Evolutionary conservation across 2,113 vertebrate species (phyloP).

Genomic region (Nymphicus hollandicus): DNA sequence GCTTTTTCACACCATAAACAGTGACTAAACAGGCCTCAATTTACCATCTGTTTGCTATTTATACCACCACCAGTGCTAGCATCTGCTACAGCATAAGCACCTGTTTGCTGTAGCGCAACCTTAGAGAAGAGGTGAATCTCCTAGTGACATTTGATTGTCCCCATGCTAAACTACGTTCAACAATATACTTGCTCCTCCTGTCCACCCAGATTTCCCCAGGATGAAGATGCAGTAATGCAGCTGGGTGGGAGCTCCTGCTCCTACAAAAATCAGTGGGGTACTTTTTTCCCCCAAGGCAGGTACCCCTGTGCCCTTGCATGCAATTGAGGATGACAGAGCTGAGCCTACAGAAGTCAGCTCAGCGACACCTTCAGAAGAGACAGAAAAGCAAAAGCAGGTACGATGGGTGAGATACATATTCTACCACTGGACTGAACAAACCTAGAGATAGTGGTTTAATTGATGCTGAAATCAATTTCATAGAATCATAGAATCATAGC

Average conservation of each 20-base stretch:
- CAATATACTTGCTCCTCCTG: neutral
- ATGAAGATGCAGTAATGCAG: neutral
- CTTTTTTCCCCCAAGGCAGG: neutral
- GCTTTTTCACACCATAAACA: neutral
- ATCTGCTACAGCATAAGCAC: neutral
- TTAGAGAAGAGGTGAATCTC: neutral
- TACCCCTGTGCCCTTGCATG: no score
- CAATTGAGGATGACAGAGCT: neutral
- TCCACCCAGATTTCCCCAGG: neutral
- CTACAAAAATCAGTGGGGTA: neutral
- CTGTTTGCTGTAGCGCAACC: neutral
- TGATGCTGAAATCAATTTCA: neutral
- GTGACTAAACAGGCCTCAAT: neutral
- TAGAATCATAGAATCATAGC: no score
- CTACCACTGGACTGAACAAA: neutral
- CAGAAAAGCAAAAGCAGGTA: neutral
- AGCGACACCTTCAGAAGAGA: neutral
- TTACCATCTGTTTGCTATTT: conserved; percentile 1
- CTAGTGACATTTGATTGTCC: neutral
- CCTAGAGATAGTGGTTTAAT: neutral
- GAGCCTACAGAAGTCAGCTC: neutral
- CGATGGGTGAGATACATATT: neutral
- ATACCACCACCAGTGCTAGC: neutral
- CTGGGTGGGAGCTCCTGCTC: neutral
- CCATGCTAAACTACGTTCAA: neutral